phyloP scores from a whole-genome alignment of 2,113 vertebrate genomes.

The Malurus melanocephalus region DNA sequence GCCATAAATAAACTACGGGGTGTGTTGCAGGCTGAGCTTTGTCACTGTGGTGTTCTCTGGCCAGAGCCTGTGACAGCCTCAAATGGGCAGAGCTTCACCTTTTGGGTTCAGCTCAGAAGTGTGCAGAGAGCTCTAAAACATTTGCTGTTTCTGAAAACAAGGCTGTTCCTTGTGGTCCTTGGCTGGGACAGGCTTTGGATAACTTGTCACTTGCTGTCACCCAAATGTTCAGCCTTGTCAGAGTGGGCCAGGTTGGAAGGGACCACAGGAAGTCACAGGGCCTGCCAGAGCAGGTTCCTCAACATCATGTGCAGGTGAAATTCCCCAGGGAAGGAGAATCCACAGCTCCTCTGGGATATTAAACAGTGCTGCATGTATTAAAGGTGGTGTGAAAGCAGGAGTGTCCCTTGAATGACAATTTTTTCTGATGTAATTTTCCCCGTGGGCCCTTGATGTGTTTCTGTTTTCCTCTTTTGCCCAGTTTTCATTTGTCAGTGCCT shows the following conservation, averaged over 20 bases:
- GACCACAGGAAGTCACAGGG: neutral
- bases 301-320: neutral
- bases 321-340: neutral
- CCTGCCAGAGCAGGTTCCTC: neutral
- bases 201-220: accelerated
- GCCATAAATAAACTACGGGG: accelerated
- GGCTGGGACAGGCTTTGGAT: accelerated
- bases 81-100: neutral
- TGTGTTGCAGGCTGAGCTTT: too few relatives aligned
- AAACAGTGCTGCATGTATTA: accelerated
- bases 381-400: accelerated
- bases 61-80: accelerated
- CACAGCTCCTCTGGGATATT: neutral
- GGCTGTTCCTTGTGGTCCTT: accelerated
- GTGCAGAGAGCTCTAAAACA: neutral
- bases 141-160: accelerated
- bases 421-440: neutral
- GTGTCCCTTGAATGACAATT: neutral
- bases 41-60: accelerated
- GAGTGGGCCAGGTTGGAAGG: neutral
- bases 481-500: neutral
- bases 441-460: accelerated
- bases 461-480: neutral
- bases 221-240: accelerated
- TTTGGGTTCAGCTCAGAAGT: accelerated